phyloP scores from a whole-genome alignment of 2,797 vertebrate species.

The Peromyscus nudipes region DNA sequence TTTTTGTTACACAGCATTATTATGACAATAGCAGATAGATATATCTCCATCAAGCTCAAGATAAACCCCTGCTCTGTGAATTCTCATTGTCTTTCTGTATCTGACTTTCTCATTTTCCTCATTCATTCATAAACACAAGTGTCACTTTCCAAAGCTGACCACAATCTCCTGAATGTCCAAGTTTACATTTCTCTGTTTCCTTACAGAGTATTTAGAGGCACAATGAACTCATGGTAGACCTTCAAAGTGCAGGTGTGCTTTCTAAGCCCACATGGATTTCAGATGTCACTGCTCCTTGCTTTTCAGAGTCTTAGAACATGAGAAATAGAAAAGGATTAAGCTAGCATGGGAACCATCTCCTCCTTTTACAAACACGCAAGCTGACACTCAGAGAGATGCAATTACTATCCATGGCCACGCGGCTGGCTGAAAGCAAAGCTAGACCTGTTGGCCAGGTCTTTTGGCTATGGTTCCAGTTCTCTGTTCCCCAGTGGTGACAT shows the following conservation, averaged over 20 bases:
- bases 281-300: conserved; percentile 9
- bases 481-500: background rate
- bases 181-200: conserved; percentile 53
- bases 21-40: background rate
- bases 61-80: background rate
- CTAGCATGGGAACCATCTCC: background rate
- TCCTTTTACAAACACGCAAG: conserved; percentile 30
- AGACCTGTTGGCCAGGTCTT: background rate
- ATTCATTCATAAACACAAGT: background rate
- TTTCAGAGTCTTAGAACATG: conserved; percentile 28
- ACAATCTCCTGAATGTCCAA: background rate
- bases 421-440: conserved; percentile 5
- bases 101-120: background rate
- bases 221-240: background rate
- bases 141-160: conserved; percentile 19
- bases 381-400: background rate
- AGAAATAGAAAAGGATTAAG: conserved; percentile 26
- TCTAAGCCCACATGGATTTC: background rate
- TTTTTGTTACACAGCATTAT: background rate
- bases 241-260: conserved; percentile 11
- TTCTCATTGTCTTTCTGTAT: background rate
- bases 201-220: background rate
- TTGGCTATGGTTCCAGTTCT: background rate
- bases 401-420: background rate
- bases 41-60: background rate